Conservation (phyloP, 2,888 invertebrate species). For the Rhimphoctona megacephalus region DNA sequence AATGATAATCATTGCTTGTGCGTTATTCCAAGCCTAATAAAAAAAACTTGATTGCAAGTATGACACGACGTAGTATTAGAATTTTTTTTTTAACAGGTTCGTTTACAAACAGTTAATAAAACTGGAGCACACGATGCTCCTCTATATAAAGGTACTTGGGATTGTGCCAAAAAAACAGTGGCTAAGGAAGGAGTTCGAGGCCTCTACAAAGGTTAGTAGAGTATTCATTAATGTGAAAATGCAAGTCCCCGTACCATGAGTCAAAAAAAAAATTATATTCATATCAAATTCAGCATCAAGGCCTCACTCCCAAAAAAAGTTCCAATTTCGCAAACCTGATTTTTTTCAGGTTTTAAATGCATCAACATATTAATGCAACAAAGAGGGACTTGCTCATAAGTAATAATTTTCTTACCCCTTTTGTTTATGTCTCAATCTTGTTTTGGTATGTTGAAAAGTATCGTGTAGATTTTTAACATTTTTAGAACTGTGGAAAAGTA, state of each 20-base stretch:
- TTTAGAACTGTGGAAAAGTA: background rate
- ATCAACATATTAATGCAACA: background rate
- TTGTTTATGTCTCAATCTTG: background rate
- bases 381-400: background rate
- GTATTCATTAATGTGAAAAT: background rate
- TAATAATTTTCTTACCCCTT: background rate
- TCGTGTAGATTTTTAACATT: background rate
- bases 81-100: slow-evolving; percentile 87
- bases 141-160: slow-evolving; percentile 95
- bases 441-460: no score
- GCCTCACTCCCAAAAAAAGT: background rate
- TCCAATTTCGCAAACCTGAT: background rate
- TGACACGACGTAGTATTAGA: background rate
- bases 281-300: background rate
- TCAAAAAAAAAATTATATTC: background rate
- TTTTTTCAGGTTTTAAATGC: background rate
- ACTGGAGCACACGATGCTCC: slow-evolving; percentile 91
- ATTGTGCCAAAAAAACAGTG: slow-evolving; percentile 96
- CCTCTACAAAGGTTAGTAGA: slow-evolving; percentile 91
- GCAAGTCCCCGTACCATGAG: background rate
- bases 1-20: background rate
- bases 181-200: slow-evolving; percentile 94
- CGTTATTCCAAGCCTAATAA: background rate
- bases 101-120: slow-evolving; percentile 97
- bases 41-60: background rate